Base-by-base conservation (phyloP, 2,888 invertebrate species). In the Drosophila nr. fundita region DNA sequence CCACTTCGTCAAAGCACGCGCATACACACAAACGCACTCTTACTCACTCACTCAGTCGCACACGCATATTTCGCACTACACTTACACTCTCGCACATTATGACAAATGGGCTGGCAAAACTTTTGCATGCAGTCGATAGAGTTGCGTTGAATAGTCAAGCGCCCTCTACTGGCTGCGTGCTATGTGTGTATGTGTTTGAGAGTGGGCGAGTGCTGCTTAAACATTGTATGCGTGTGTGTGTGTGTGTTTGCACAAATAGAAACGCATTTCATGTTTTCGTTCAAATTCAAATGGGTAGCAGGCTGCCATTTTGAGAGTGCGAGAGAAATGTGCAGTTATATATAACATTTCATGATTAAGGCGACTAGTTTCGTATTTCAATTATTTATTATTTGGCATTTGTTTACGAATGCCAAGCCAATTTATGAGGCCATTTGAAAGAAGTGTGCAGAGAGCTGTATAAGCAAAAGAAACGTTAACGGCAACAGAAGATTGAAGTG, bases 201-300 rank as follows among this genome's bases (percentile, higher is more conserved):
- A 60, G 34, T 49, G 68, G 45, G 45, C 54, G 38, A 30, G 30
- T 48, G 62, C n/a, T 32, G n/a, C 30, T 27, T 58, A 24, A 15
- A 30, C 36, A 45, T 27, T 38, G 48, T 57, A 24, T 69, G 18
- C 67, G 27, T 64, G 64, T 53, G 40, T 36, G 24, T 69, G 29
- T 64, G 62, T 61, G 34, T 42, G 68, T 71, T 84, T 85, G 82
- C 78, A 83, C 85, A 83, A 89, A 82, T 85, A 89, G 89, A 87
- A 89, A 83, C 85, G 87, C 87, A 89, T 87, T 77, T 71, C 75
- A 80, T 75, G 65, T 59, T 64, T 73, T 70, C 65, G 70, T 69
- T 66, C 48, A 65, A 49, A 63, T 68, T 55, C 38, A 58, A 45
- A 62, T 68, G 32, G 38, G 32, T 13, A 48, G 32, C 32, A 52